Evolutionary conservation across 2,888 invertebrate genomes (phyloP).

Genomic region (Lacanobia wlatinum): DNA sequence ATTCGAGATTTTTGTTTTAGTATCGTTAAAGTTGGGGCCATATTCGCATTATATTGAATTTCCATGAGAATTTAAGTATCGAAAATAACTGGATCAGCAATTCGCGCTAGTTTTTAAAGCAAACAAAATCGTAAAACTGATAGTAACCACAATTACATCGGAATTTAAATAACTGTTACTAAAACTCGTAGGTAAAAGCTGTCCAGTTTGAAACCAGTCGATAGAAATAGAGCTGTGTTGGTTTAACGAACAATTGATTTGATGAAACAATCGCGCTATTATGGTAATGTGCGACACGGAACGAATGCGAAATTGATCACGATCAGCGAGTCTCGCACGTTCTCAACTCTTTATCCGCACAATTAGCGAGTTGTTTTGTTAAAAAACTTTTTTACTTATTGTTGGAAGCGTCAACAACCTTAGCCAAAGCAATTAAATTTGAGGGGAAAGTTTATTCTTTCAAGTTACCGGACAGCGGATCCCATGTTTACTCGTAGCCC

Average conservation of each 20-base stretch:
- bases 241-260: slow-evolving; percentile 76
- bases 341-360: slow-evolving; percentile 59
- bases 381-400: slow-evolving; percentile 45
- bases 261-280: slow-evolving; percentile 76
- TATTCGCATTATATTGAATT: slow-evolving; percentile 7
- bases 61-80: slow-evolving; percentile 6
- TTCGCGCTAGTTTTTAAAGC: slow-evolving; percentile 42
- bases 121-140: slow-evolving; percentile 33
- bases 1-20: not conserved
- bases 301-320: slow-evolving; percentile 73
- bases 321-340: slow-evolving; percentile 58
- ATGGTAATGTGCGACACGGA: slow-evolving; percentile 76
- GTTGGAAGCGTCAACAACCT: slow-evolving; percentile 48
- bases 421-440: slow-evolving; percentile 75
- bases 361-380: slow-evolving; percentile 61
- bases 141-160: slow-evolving; percentile 44
- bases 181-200: slow-evolving; percentile 41
- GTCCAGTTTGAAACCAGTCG: slow-evolving; percentile 47
- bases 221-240: slow-evolving; percentile 57
- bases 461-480: slow-evolving; percentile 63
- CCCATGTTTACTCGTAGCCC: slow-evolving; percentile 69
- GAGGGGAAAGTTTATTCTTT: slow-evolving; percentile 75
- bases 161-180: slow-evolving; percentile 48
- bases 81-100: slow-evolving; percentile 9
- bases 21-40: not conserved